Percentiles rank a stretch among this genome's conserved stretches.
phyloP scores from a whole-genome alignment of 1,140 invertebrate species.

The Drosophila cardini region DNA sequence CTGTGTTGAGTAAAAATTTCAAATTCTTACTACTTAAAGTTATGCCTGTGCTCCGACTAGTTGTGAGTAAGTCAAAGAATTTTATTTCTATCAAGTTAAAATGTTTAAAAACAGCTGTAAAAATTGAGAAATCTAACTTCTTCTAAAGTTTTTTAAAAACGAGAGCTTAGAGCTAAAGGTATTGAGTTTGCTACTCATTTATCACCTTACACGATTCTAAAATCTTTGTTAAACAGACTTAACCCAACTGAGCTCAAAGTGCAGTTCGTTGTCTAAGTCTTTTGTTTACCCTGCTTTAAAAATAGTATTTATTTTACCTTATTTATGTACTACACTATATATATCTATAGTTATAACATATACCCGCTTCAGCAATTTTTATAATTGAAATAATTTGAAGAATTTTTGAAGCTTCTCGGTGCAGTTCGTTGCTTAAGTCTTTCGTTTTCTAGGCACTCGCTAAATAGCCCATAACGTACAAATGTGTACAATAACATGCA shows the following conservation, averaged over 20 bases:
- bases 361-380: background rate
- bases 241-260: background rate
- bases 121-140: too few species aligned
- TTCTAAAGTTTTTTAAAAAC: too few species aligned
- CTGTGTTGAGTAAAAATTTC: too few species aligned
- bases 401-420: background rate
- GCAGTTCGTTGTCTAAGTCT: conserved; percentile 44
- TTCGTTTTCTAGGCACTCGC: background rate
- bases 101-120: too few species aligned
- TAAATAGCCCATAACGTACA: conserved; percentile 10
- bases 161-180: too few species aligned
- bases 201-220: too few species aligned
- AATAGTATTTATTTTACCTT: background rate
- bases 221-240: background rate
- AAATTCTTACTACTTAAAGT: too few species aligned
- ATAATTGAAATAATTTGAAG: background rate
- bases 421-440: conserved; percentile 29
- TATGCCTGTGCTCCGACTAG: too few species aligned
- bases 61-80: too few species aligned
- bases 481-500: conserved; percentile 21
- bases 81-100: too few species aligned
- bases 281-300: background rate
- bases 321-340: background rate
- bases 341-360: background rate
- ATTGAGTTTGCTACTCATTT: too few species aligned